Evolutionary conservation across 2,888 invertebrate genomes (phyloP), one percentile per base, ranked within the genome.

Genomic region (Stenolophus ochropezus): DNA sequence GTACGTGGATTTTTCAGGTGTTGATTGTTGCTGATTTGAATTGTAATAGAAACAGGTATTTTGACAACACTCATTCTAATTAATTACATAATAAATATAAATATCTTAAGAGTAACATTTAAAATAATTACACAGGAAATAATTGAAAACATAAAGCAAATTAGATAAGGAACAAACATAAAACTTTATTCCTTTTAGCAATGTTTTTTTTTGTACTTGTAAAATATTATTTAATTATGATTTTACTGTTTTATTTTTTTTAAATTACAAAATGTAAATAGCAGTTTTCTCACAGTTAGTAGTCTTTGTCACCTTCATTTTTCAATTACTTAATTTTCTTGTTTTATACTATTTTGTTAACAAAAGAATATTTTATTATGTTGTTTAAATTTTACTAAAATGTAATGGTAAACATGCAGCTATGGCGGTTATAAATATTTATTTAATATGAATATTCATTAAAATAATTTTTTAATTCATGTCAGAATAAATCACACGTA

Each of bases 1-100:
- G 23, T 73, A 49, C 42, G 76, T 76, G 58, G 42, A 76, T 76
- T 76, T 76, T 58, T 49, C 6, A 61, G 61, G 23, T 61, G 58
- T 25, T 58, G 61, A 61, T 27, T 11, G 6, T 74, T 25, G 51
- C n/a, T 27, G 73, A 23, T 73, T 73, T 73, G 73, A 49, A 23
- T 58, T 71, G 6, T 18, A 71, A 27, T 27, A 18, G 71, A 47
- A 49, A 2, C 18, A 49, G 42, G 11, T 27, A 5, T 27, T 27
- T 27, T 27, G 27, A 27, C 27, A 27, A 5, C 3, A 27, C 27
- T 4, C 4, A 27, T 27, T 4, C n/a, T n/a, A n/a, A n/a, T n/a
- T n/a, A n/a, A n/a, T n/a, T n/a, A n/a, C n/a, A n/a, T n/a, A n/a
- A n/a, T n/a, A n/a, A n/a, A n/a, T n/a, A n/a, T n/a, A n/a, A n/a